These are phyloP conservation scores for Poecile atricapillus DNA, from an alignment of 2,113 vertebrate species.

Conservation along the genomic window DNA sequence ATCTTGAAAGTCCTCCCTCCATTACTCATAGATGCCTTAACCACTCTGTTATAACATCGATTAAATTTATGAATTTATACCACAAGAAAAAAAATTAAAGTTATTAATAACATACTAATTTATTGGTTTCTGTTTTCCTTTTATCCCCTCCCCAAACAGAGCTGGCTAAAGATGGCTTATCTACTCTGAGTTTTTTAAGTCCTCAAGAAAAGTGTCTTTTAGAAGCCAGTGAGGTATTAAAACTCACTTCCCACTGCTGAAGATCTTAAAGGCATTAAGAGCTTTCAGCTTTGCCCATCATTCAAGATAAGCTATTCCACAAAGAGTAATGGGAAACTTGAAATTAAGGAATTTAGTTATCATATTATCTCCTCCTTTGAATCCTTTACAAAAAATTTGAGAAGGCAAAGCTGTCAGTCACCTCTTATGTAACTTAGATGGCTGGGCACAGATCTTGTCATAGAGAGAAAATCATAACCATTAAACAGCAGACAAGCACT, in stretches of 20 bases:
- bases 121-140: neutral
- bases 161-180: neutral
- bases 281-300: neutral
- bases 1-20: neutral
- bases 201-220: neutral
- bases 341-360: neutral
- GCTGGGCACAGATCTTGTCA: neutral
- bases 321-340: neutral
- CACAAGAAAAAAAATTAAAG: neutral
- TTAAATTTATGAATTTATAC: neutral
- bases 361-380: neutral
- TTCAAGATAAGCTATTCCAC: neutral
- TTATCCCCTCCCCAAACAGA: accelerated
- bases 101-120: neutral
- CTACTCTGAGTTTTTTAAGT: neutral
- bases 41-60: neutral
- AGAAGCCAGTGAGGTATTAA: neutral
- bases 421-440: neutral
- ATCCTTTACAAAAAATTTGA: neutral
- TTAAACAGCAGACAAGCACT: neutral
- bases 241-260: neutral
- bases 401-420: neutral
- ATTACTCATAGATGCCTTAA: neutral
- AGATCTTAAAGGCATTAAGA: neutral
- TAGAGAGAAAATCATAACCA: neutral